Conservation (phyloP, 2,113 vertebrate species). For the Lepisosteus osseus region DNA sequence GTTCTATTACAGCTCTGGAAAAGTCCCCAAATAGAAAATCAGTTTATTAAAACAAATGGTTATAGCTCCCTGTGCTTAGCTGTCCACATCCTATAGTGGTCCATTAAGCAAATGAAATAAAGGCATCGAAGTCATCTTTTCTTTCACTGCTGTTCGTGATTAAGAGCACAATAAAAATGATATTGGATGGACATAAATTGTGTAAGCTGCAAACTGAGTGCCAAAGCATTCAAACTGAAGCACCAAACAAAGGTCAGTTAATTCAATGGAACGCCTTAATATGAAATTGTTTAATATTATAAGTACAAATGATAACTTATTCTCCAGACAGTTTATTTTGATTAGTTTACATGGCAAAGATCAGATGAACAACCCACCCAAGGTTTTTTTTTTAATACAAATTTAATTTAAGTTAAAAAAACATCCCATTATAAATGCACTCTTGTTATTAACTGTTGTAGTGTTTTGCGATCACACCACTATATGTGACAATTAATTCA, state of each 20-base stretch:
- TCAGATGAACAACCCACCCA: neutral
- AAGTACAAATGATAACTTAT: constrained; percentile 14
- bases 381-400: neutral
- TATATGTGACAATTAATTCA: too few relatives aligned
- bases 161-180: constrained; percentile 25
- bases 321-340: neutral
- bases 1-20: constrained; percentile 12
- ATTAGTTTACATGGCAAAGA: neutral
- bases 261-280: constrained; percentile 30
- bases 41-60: constrained; percentile 32
- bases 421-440: neutral
- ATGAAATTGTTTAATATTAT: constrained; percentile 12
- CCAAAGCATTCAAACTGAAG: constrained; percentile 7
- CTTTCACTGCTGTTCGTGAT: constrained; percentile 8
- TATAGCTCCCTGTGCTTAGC: constrained; percentile 11
- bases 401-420: neutral
- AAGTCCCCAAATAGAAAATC: constrained; percentile 21
- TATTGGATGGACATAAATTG: constrained; percentile 26
- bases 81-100: constrained; percentile 17
- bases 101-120: constrained; percentile 31
- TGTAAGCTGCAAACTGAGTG: constrained; percentile 15
- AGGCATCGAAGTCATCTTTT: constrained; percentile 21
- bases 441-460: too few relatives aligned
- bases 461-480: too few relatives aligned
- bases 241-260: constrained; percentile 30